These are phyloP conservation scores for Tenthredo livida DNA, from an alignment of 2,888 invertebrate species.

Conservation along the genomic window DNA sequence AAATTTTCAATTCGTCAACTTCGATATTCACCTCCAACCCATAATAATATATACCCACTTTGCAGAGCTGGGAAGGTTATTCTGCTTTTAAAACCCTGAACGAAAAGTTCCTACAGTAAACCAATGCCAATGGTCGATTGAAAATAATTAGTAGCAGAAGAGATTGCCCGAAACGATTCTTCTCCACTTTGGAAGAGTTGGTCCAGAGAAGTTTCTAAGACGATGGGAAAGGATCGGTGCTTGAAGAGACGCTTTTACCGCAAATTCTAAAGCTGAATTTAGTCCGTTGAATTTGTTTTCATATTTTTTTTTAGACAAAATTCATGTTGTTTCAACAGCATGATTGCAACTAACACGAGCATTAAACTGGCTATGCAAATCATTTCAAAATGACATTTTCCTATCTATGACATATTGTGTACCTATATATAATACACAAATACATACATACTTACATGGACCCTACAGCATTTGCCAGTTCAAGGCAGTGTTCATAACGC, in stretches of 20 bases:
- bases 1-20: not conserved
- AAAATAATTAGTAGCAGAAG: constrained; percentile 36
- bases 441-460: not conserved
- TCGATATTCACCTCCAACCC: not conserved
- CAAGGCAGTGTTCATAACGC: not conserved
- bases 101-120: constrained; percentile 5
- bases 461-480: not conserved
- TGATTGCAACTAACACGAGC: not conserved
- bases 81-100: constrained; percentile 13
- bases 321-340: not conserved
- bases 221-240: not conserved
- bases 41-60: not conserved
- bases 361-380: not conserved
- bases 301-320: not conserved
- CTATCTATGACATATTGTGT: not conserved
- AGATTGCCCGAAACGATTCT: constrained; percentile 34
- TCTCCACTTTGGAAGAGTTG: constrained; percentile 27
- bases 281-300: not conserved
- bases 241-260: not conserved
- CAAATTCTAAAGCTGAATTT: not conserved
- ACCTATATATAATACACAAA: not conserved
- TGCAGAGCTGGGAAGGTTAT: not conserved
- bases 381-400: not conserved
- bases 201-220: constrained; percentile 17
- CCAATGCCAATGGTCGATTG: constrained; percentile 28